A percentile compares a stretch with the other conserved stretches of the same genome.
Conservation (phyloP, 2,113 vertebrate genomes). For the Barbus barbus region DNA sequence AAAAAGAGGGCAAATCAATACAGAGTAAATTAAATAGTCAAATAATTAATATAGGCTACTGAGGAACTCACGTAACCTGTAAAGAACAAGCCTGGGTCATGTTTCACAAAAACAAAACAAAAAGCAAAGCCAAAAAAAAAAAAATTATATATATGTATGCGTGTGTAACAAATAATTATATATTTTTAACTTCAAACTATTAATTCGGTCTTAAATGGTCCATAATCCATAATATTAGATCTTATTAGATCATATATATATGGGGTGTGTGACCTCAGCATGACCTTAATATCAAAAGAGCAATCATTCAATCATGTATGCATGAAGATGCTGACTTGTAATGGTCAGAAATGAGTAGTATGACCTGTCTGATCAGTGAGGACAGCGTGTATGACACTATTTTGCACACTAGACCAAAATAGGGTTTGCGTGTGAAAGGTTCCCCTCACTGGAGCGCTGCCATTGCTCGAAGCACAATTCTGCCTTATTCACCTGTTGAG, state of each 20-base stretch:
- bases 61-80: not conserved
- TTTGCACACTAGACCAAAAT: not conserved
- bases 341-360: not conserved
- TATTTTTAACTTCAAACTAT: too few relatives aligned
- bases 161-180: too few relatives aligned
- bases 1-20: not conserved
- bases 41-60: too few relatives aligned
- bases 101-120: not conserved
- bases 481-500: slow-evolving; percentile 37
- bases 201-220: too few relatives aligned
- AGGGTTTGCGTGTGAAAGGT: slow-evolving; percentile 50
- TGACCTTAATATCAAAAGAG: not conserved
- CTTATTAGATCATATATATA: too few relatives aligned
- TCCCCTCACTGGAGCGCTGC: slow-evolving; percentile 38
- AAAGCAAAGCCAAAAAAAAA: too few relatives aligned
- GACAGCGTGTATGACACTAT: not conserved
- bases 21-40: not conserved
- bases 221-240: too few relatives aligned
- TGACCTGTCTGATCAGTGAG: not conserved
- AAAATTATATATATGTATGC: too few relatives aligned
- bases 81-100: too few relatives aligned
- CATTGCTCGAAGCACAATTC: slow-evolving; percentile 29
- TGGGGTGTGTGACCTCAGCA: not conserved
- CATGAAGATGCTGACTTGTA: not conserved
- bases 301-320: not conserved